These are phyloP conservation scores for Micronycteris hirsuta DNA, from an alignment of 2,113 vertebrate genomes.

Conservation along the genomic window DNA sequence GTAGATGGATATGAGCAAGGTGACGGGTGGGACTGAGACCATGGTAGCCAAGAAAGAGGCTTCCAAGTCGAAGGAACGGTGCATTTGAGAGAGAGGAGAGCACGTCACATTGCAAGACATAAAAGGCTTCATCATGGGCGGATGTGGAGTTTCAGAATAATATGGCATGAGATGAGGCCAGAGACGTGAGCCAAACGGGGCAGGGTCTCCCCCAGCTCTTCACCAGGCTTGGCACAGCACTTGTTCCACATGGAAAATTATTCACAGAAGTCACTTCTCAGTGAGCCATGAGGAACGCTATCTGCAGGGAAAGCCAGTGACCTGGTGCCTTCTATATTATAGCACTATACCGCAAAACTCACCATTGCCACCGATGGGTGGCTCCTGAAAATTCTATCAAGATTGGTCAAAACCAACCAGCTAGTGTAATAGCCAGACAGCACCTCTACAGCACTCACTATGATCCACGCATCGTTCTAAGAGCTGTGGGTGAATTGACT, in stretches of 20 bases:
- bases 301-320: background rate
- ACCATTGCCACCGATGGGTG: background rate
- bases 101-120: background rate
- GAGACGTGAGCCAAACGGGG: background rate
- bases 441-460: background rate
- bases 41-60: background rate
- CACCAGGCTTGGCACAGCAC: background rate
- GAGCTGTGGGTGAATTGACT: background rate
- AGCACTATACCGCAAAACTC: background rate
- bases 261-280: background rate
- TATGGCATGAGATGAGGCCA: background rate
- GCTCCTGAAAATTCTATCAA: background rate
- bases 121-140: accelerated
- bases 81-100: background rate
- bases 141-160: background rate
- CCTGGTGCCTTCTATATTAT: background rate
- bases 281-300: background rate
- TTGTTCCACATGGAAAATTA: background rate
- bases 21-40: background rate
- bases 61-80: background rate
- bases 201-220: background rate
- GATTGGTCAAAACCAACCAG: background rate
- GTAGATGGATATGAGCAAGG: background rate
- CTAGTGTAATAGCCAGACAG: background rate
- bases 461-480: background rate